These are phyloP conservation scores for Eupelmus urozonus DNA, from an alignment of 2,888 invertebrate species.

Conservation along the genomic window DNA sequence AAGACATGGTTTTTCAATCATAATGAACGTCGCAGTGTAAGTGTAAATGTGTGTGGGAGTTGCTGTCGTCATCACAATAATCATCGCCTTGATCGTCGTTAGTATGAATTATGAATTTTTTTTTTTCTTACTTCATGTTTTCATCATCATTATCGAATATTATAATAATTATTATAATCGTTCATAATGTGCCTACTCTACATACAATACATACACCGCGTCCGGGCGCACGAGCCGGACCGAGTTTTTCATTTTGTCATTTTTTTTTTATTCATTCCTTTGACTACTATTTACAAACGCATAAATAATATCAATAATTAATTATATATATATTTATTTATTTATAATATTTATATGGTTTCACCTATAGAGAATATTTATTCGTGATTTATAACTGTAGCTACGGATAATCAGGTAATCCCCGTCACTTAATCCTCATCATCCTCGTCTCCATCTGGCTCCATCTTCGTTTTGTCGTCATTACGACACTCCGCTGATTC, in stretches of 20 bases:
- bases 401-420: conserved; percentile 65
- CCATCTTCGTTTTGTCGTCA: conserved; percentile 20
- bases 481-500: neutral
- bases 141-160: conserved; percentile 61
- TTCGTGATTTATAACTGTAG: conserved; percentile 59
- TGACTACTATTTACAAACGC: conserved; percentile 77
- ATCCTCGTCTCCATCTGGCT: conserved; percentile 45
- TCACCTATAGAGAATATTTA: conserved; percentile 63
- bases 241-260: conserved; percentile 56
- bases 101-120: conserved; percentile 66
- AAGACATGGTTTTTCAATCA: conserved; percentile 38
- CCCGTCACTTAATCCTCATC: conserved; percentile 12
- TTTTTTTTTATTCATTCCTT: conserved; percentile 60
- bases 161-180: conserved; percentile 67
- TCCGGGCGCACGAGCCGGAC: conserved; percentile 68
- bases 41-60: conserved; percentile 20
- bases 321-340: conserved; percentile 70
- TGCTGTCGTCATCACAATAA: conserved; percentile 60
- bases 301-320: conserved; percentile 76
- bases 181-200: conserved; percentile 72
- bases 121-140: conserved; percentile 53
- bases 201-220: conserved; percentile 77
- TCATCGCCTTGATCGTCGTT: conserved; percentile 68
- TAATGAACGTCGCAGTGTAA: conserved; percentile 27
- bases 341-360: conserved; percentile 68